These are phyloP conservation scores for Petrocephalus schoutedeni DNA, from an alignment of 2,797 vertebrate species.

Conservation along the genomic window DNA sequence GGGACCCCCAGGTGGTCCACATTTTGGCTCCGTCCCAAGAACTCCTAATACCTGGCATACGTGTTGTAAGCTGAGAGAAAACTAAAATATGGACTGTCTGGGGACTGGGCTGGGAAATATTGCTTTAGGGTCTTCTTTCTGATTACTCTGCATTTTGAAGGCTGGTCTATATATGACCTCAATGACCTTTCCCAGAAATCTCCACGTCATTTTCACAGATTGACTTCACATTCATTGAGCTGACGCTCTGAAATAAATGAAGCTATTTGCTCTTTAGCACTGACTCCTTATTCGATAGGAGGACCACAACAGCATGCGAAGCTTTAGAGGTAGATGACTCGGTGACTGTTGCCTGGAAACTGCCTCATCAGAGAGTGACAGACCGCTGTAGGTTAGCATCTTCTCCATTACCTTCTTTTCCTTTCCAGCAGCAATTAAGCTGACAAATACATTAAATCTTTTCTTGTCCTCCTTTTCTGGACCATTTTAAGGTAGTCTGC, in stretches of 20 bases:
- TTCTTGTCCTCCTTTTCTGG: not conserved
- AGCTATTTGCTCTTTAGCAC: not conserved
- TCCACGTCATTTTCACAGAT: not conserved
- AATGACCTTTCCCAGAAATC: not conserved
- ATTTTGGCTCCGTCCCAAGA: not conserved
- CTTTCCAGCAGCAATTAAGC: not conserved
- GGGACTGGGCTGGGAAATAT: not conserved
- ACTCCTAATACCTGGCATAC: not conserved
- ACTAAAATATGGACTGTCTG: not conserved
- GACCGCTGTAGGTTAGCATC: not conserved
- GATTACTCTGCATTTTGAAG: not conserved
- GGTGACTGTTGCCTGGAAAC: slow-evolving; percentile 1
- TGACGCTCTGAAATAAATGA: not conserved
- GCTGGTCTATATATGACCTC: not conserved
- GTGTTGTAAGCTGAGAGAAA: not conserved
- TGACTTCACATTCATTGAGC: not conserved
- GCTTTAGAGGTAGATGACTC: not conserved
- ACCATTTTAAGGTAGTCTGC: not conserved
- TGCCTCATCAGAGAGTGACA: not conserved
- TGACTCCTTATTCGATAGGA: not conserved
- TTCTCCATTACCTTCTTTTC: not conserved
- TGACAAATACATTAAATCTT: not conserved
- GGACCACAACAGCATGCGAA: not conserved
- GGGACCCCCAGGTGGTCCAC: not conserved
- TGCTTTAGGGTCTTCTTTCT: not conserved